Percentiles rank a stretch among this genome's conserved stretches.
phyloP scores from a whole-genome alignment of 2,797 vertebrate genomes.

The Heterohyrax brucei region DNA sequence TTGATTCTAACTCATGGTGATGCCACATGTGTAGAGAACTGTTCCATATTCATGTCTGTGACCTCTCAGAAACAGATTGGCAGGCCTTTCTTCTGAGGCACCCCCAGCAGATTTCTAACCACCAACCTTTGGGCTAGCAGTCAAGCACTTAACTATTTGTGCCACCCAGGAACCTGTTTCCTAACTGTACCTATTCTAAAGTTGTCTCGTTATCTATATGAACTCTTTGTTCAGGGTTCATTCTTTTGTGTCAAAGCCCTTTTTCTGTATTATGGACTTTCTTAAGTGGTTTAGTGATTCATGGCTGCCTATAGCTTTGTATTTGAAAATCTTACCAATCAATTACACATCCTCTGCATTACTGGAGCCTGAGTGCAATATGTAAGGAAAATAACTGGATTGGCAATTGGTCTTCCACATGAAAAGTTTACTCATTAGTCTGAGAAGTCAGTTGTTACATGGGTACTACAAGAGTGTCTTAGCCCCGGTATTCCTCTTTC shows the following conservation, averaged over 20 bases:
- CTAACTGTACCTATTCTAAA: not conserved
- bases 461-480: not conserved
- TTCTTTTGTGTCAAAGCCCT: not conserved
- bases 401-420: not conserved
- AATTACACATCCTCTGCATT: not conserved
- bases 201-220: conserved; percentile 31
- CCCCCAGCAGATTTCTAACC: too few species aligned
- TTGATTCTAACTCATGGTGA: too few species aligned
- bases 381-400: not conserved
- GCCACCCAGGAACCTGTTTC: not conserved
- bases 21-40: too few species aligned
- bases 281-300: not conserved
- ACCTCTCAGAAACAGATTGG: too few species aligned
- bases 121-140: too few species aligned
- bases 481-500: not conserved
- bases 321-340: conserved; percentile 47
- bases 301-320: not conserved
- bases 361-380: not conserved
- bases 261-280: not conserved
- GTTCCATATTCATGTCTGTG: too few species aligned
- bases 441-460: not conserved
- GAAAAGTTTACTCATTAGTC: not conserved
- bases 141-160: too few species aligned
- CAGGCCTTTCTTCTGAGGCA: too few species aligned
- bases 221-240: not conserved